These are phyloP conservation scores for Brachyistius frenatus DNA, from an alignment of 2,113 vertebrate species.

Conservation along the genomic window DNA sequence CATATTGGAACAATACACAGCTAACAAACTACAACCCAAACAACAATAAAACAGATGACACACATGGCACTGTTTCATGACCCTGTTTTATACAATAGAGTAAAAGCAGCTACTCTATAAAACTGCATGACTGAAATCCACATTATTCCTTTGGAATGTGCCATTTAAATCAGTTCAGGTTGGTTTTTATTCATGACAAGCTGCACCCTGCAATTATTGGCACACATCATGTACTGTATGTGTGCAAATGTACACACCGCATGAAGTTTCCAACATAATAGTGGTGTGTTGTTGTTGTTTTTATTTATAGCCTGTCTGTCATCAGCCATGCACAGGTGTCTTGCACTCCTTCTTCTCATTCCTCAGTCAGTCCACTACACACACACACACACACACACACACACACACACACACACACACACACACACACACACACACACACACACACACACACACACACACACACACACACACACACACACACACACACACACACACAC, in stretches of 20 bases:
- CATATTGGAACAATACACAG: neutral
- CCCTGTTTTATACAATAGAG: neutral
- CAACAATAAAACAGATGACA: conserved; percentile 36
- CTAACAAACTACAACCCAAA: conserved; percentile 30
- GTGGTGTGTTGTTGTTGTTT: neutral
- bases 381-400: conserved; percentile 1
- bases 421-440: conserved; percentile 3
- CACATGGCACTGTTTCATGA: conserved; percentile 5
- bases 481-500: conserved; percentile 1
- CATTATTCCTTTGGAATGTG: conserved; percentile 1
- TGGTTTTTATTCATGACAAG: neutral
- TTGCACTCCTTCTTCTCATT: neutral
- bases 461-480: neutral
- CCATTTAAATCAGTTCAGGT: neutral
- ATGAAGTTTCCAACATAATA: neutral
- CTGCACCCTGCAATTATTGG: neutral
- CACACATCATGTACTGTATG: neutral
- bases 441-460: conserved; percentile 8
- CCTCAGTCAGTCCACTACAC: neutral
- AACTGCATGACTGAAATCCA: neutral
- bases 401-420: conserved; percentile 12
- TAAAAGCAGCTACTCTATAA: neutral
- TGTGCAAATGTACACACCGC: neutral
- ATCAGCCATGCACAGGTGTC: conserved; percentile 40
- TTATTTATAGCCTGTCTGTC: conserved; percentile 21